A percentile compares a stretch with the other conserved stretches of the same genome.
Conservation (phyloP, 2,797 vertebrate genomes). For the Pristis pectinata region DNA sequence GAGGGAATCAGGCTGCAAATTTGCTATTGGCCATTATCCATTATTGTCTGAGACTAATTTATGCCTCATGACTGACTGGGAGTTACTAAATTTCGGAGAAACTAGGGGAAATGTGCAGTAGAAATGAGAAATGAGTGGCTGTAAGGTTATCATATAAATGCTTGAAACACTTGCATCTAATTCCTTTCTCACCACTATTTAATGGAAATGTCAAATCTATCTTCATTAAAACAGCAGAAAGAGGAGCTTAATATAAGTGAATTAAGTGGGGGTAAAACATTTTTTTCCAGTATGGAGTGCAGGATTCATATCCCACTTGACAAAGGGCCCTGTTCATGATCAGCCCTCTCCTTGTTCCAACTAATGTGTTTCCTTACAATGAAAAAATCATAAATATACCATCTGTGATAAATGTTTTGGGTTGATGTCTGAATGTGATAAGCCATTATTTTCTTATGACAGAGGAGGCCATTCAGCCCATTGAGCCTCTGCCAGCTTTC, state of each 20-base stretch:
- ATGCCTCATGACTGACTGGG: not conserved
- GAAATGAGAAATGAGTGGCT: not conserved
- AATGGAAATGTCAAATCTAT: slow-evolving; percentile 15
- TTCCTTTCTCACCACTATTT: not conserved
- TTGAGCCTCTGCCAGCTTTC: no score
- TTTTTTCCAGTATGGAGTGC: not conserved
- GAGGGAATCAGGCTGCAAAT: not conserved
- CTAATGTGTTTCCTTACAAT: not conserved
- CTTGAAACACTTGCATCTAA: not conserved
- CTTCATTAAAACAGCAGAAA: not conserved
- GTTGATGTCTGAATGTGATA: not conserved
- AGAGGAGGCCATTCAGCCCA: no score
- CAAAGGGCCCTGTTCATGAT: not conserved
- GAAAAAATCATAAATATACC: not conserved
- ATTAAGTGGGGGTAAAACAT: not conserved
- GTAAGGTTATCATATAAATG: not conserved
- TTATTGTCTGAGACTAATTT: not conserved
- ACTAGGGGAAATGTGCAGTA: not conserved
- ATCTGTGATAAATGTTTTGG: not conserved
- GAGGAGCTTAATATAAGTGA: not conserved
- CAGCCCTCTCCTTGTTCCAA: not conserved
- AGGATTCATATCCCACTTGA: not conserved
- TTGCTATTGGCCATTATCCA: not conserved
- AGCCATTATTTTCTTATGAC: not conserved
- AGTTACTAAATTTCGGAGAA: not conserved